Conservation (phyloP, 64 coral and sea anemone genomes). For the Exaiptasia diaphana region DNA sequence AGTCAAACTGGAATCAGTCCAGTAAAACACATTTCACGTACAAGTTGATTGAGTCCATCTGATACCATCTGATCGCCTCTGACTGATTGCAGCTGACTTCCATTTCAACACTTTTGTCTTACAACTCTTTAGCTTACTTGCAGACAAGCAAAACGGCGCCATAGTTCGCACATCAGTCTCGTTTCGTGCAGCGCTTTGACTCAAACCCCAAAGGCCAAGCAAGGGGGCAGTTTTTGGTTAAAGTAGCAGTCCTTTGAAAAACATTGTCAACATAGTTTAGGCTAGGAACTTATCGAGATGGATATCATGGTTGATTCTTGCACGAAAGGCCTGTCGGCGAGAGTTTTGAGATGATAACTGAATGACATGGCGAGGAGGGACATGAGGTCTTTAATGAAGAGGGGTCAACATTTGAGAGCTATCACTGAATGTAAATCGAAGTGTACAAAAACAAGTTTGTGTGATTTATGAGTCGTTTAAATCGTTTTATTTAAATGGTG, state of each 20-base stretch:
- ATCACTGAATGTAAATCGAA: too few species aligned
- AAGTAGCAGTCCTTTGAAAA: neutral
- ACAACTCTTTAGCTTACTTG: neutral
- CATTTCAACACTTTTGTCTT: neutral
- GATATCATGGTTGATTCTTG: slow-evolving; percentile 7
- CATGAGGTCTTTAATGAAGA: too few species aligned
- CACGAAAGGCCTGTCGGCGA: slow-evolving; percentile 1
- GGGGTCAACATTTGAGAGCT: too few species aligned
- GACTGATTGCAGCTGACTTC: neutral
- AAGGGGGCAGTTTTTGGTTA: too few species aligned
- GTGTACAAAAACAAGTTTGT: too few species aligned
- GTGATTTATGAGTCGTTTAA: too few species aligned
- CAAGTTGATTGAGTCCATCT: too few species aligned
- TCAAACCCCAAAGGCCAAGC: too few species aligned
- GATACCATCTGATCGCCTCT: neutral
- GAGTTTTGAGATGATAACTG: neutral
- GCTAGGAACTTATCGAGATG: slow-evolving; percentile 4
- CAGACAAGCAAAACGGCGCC: neutral
- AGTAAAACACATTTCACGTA: neutral
- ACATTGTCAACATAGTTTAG: slow-evolving; percentile 19
- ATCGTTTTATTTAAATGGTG: too few species aligned
- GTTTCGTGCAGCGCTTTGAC: too few species aligned
- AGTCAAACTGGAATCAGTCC: neutral
- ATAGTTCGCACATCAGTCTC: too few species aligned
- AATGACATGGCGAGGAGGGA: too few species aligned